phyloP scores from a whole-genome alignment of 2,797 vertebrate genomes.

The Galaxias olidus region DNA sequence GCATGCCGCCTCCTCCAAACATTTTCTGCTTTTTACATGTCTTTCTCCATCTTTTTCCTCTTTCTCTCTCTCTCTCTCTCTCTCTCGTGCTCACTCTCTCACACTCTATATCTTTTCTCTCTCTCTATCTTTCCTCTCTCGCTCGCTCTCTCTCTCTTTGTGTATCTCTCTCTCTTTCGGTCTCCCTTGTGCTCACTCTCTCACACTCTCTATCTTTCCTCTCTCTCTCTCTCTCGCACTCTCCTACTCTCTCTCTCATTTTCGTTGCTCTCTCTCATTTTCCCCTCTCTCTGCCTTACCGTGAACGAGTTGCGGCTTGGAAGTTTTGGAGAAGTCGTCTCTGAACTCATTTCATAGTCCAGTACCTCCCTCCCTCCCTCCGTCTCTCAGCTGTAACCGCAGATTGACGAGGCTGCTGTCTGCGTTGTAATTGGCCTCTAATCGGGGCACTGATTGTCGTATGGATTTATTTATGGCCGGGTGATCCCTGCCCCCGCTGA shows the following conservation, averaged over 20 bases:
- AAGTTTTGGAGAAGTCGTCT: neutral
- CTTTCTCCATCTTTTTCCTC: constrained; percentile 1
- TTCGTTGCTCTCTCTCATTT: neutral
- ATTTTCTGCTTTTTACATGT: neutral
- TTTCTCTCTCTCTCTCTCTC: constrained; percentile 3
- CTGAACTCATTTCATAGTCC: neutral
- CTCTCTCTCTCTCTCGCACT: neutral
- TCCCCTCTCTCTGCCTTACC: neutral
- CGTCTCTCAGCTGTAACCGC: too few species aligned
- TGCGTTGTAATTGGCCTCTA: constrained; percentile 20
- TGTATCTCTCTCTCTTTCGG: neutral
- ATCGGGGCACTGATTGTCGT: constrained; percentile 4
- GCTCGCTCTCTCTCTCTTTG: neutral
- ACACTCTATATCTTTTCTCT: too few species aligned
- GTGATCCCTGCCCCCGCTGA: constrained; percentile 36
- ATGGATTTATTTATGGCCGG: constrained; percentile 30
- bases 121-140: neutral
- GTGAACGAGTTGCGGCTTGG: neutral
- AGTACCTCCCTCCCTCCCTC: neutral
- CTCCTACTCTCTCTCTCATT: neutral
- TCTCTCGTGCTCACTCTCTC: neutral
- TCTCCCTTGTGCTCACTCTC: neutral
- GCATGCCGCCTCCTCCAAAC: constrained; percentile 1
- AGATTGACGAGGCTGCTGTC: neutral
- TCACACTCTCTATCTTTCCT: neutral